phyloP scores from a whole-genome alignment of 2,888 invertebrate genomes.

The Temnothorax ravouxi region DNA sequence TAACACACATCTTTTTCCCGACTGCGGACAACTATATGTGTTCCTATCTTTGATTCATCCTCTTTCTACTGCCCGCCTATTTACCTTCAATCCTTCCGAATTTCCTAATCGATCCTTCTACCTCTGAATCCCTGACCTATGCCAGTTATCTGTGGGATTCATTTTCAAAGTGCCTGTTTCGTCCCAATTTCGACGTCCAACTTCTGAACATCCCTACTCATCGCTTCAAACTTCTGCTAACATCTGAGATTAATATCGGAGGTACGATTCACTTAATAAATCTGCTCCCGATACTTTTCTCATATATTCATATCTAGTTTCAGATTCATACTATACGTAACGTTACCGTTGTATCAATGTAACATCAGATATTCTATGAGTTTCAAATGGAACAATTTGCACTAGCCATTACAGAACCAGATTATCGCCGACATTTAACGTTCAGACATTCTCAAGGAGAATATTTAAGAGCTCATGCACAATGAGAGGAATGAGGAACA shows the following conservation, averaged over 20 bases:
- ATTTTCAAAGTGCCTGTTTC: background rate
- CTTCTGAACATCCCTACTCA: background rate
- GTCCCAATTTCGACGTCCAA: background rate
- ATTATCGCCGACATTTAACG: background rate
- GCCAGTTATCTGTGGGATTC: background rate
- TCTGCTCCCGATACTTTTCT: constrained; percentile 2
- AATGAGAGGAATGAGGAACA: too few species aligned
- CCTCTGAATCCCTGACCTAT: background rate
- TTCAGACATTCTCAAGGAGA: background rate
- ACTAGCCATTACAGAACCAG: background rate
- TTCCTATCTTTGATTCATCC: constrained; percentile 18
- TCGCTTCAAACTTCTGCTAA: background rate
- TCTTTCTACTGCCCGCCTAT: background rate
- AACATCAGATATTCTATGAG: background rate
- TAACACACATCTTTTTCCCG: background rate
- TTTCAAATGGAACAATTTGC: background rate
- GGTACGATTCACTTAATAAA: constrained; percentile 7
- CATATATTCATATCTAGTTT: constrained; percentile 6
- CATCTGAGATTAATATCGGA: background rate
- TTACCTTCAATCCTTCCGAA: background rate
- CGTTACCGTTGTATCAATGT: background rate
- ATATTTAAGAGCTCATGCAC: too few species aligned
- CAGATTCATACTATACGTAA: background rate
- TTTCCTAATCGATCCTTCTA: constrained; percentile 17
- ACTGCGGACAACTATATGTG: background rate